Evolutionary conservation across 1,140 invertebrate species (phyloP), one percentile per base, ranked within the genome.

Genomic region (Brachionus plicatilis): DNA sequence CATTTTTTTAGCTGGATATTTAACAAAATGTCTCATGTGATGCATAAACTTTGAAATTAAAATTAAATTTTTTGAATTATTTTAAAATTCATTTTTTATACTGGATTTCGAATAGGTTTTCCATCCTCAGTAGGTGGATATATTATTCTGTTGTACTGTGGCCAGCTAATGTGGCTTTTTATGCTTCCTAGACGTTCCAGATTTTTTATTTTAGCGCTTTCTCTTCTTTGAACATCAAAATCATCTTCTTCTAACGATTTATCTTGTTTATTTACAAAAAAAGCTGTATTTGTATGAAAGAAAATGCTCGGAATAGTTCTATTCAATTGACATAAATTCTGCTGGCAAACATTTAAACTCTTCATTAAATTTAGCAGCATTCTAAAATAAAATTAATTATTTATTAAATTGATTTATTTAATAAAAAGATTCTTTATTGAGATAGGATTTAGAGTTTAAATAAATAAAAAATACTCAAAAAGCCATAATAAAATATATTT

Each of bases 1-100:
- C 92, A 97, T 93, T 88, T 96, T 97, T 86, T 94, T 93, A 0
- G 93, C 94, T 87, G 94, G 94, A 87, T 96, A 96, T 90, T 96
- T 95, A 68, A 97, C 92, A 87, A 96, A 94, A 43, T 90, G 89
- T 87, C 93, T 60, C 70, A 78, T 65, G 50, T 85, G 70, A 85
- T 85, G 70, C 27, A 85, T 33, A 85, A 72, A 84, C 83, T 84
- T 14, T 50, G 20, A 14, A 27, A 37, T 17, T 37, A 6, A 37
- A 37, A 37, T 37, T 37, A 37, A 37, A 37, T 37, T 70, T 53
- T 9, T 20, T 4, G 2, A 27, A 56, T n/a, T 20, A 47, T 0
- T n/a, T 12, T 17, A 79, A 20, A 33, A 8, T 29, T 29, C 33
- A 29, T 60, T 8, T 29, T 43, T 60, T 11, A 66, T 83, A 83